Base-by-base conservation (phyloP, 2,888 invertebrate genomes). In the Empis stercorea region DNA sequence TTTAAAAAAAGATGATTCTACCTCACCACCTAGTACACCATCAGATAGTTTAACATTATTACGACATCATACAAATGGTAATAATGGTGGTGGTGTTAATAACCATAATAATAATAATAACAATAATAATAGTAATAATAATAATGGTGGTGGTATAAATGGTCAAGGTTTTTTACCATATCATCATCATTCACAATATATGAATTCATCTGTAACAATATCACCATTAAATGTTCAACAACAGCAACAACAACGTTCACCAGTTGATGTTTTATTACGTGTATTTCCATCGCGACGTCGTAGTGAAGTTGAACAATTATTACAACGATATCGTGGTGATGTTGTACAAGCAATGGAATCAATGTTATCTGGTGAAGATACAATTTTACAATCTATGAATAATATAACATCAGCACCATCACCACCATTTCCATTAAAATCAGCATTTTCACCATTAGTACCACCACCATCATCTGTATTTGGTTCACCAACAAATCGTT, bases 341-440 rank as follows among this genome's bases (percentile, higher is more conserved):
- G 86, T 92, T 0, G 80, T 94, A 0, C 85, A 89, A 56, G 92
- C 94, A 0, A 94, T 95, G 80, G 94, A 95, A 62, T 80, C 87
- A 62, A 81, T 95, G 76, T 76, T 88, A 13, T 81, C 82, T 52
- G 81, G 81, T 2, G 74, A 73, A 49, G 63, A 68, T 50, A 54
- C n/a, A n/a, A n/a, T 65, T 45, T 56, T 59, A 3, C 63, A 61
- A 49, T 58, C 62, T 23, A 48, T 62, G 9, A 54, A 51, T 30
- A 55, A 59, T 37, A 57, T 61, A 10, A 54, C 62, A 3, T 41
- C 54, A 1, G 52, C 55, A 4, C 60, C 65, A 0, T 65, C 68
- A 9, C 66, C 69, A 30, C 66, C 67, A 13, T 69, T 69, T 47
- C 64, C 68, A 13, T 57, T 70, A 48, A 70, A 70, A 57, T 87